These are phyloP conservation scores for Acomys russatus DNA, from an alignment of 2,797 vertebrate species.

Conservation along the genomic window DNA sequence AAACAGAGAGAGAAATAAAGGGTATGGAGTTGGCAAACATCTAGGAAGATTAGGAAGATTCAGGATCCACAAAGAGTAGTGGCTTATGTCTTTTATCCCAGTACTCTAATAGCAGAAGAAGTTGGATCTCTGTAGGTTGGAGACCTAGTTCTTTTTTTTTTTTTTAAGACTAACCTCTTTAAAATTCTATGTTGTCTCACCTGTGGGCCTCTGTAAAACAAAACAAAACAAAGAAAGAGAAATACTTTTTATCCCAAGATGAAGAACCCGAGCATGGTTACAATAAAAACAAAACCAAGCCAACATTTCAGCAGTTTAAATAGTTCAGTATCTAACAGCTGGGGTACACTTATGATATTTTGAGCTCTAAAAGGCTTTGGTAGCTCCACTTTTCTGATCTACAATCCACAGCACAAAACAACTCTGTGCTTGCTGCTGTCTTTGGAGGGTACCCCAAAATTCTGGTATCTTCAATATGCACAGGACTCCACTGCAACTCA, in stretches of 20 bases:
- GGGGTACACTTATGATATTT: neutral
- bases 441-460: neutral
- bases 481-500: neutral
- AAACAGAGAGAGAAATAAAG: too few relatives aligned
- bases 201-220: neutral
- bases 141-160: too few relatives aligned
- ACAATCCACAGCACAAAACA: neutral
- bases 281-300: neutral
- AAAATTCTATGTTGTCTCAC: neutral
- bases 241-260: neutral
- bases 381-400: neutral
- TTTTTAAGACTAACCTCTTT: neutral
- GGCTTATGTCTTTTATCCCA: too few relatives aligned
- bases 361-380: neutral
- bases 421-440: neutral
- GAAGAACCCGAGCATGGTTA: neutral
- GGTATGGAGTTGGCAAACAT: too few relatives aligned
- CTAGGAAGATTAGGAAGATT: too few relatives aligned
- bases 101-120: too few relatives aligned
- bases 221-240: neutral
- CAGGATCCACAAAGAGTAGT: too few relatives aligned
- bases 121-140: too few relatives aligned
- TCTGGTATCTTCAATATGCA: neutral
- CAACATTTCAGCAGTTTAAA: neutral
- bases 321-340: neutral